Evolutionary conservation across 2,797 vertebrate genomes (phyloP), one percentile per base, ranked within the genome.

Genomic region (Ispidina picta): DNA sequence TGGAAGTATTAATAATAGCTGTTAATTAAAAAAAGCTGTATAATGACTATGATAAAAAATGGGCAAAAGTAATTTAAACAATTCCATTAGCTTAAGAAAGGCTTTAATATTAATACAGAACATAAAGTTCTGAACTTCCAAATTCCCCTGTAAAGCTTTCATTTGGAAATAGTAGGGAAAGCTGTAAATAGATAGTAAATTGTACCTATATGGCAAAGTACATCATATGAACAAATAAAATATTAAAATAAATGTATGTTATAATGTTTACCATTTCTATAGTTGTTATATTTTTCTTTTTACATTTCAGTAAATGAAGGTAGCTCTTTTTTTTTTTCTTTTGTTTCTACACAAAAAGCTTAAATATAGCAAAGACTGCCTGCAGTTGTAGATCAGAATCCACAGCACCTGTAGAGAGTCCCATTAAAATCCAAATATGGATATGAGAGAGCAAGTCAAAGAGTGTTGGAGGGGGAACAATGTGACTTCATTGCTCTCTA

Each of bases 401-500:
- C 69, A 51, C 58, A 83, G 81, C 54, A 86, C 81, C 91, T 90
- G 56, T 58, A 89, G 39, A 80, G 58, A 92, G 51, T 63, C 70
- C 66, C 69, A 49, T 33, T 83, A 75, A 91, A 94, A 93, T 87
- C 75, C 84, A 93, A 86, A 93, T 87, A 87, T 69, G 70, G 73
- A 66, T 72, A 83, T 29, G 44, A 44, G 60, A 92, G 77, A 95
- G 80, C 71, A 91, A 88, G 68, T 2, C 2, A 2, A 86, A 70
- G 74, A 72, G 70, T 94, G 66, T 63, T 91, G 88, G 74, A 93
- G 71, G n/a, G 85, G 65, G 60, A 86, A 81, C 71, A 84, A 46
- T 63, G 83, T 94, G 93, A 93, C 86, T 89, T 95, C 86, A 91
- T 91, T 94, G 94, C 83, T 90, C 94, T 89, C 88, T 92, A 80